Conservation (phyloP, 2,113 vertebrate species). For the Uria lomvia region DNA sequence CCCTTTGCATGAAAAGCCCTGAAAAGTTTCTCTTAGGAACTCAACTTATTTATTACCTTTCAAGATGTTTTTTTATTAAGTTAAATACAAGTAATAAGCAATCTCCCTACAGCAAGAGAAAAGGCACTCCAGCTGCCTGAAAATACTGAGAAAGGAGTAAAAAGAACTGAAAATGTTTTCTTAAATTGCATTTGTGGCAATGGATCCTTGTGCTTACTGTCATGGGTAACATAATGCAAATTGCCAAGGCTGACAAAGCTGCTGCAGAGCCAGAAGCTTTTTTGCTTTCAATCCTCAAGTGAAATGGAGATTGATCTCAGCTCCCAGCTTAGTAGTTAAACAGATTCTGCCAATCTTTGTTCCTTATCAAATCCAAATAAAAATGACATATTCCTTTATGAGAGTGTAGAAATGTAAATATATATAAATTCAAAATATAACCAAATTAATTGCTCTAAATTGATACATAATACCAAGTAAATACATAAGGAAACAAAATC, state of each 20-base stretch:
- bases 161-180: slow-evolving; percentile 10
- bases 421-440: background rate
- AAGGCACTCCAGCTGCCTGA: background rate
- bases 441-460: slow-evolving; percentile 31
- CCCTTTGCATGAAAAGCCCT: background rate
- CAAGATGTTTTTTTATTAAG: background rate
- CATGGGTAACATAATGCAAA: slow-evolving; percentile 42
- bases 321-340: background rate
- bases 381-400: background rate
- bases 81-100: slow-evolving; percentile 25
- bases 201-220: slow-evolving; percentile 24
- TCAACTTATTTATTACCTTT: background rate
- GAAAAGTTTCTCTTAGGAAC: background rate
- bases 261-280: slow-evolving; percentile 33
- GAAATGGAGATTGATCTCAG: background rate
- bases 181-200: slow-evolving; percentile 1
- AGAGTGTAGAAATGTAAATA: background rate
- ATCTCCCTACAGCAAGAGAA: background rate
- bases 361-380: slow-evolving; percentile 20
- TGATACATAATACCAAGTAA: slow-evolving; percentile 15
- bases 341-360: slow-evolving; percentile 23
- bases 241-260: slow-evolving; percentile 44
- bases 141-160: slow-evolving; percentile 23
- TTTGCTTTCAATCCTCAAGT: slow-evolving; percentile 1
- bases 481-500: slow-evolving; percentile 11